phyloP scores from a whole-genome alignment of 2,888 invertebrate species.

The Petrophora chlorosata region DNA sequence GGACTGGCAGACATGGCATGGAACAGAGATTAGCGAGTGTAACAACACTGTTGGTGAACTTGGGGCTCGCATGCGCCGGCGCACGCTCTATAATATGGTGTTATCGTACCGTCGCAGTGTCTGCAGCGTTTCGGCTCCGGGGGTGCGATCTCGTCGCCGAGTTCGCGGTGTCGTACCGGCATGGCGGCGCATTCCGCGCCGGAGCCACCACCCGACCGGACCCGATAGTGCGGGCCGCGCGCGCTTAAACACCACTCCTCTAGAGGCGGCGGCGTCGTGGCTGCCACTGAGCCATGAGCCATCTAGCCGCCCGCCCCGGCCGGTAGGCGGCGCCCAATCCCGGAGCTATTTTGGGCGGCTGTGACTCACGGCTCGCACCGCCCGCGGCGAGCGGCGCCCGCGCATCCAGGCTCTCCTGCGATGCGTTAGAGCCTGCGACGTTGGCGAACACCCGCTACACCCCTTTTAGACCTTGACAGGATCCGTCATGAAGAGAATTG shows the following conservation, averaged over 20 bases:
- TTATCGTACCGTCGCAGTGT: constrained; percentile 92
- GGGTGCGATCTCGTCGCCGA: constrained; percentile 82
- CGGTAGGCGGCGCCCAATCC: constrained; percentile 82
- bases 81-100: constrained; percentile 44
- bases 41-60: constrained; percentile 28
- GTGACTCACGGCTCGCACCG: constrained; percentile 77
- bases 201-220: constrained; percentile 71
- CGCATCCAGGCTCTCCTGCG: constrained; percentile 68
- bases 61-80: constrained; percentile 36
- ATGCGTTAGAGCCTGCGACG: constrained; percentile 54
- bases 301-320: constrained; percentile 78
- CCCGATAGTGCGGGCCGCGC: constrained; percentile 65
- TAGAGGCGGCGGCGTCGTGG: constrained; percentile 79
- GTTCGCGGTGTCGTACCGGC: constrained; percentile 84
- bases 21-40: constrained; percentile 34
- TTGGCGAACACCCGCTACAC: not conserved
- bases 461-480: not conserved
- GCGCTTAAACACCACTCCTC: constrained; percentile 68
- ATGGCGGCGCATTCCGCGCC: constrained; percentile 84
- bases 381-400: constrained; percentile 69
- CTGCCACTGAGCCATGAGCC: constrained; percentile 79
- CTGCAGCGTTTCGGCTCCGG: constrained; percentile 96
- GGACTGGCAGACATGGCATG: constrained; percentile 39
- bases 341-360: constrained; percentile 75
- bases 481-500: no score